A percentile compares a stretch with the other conserved stretches of the same genome.
phyloP scores from a whole-genome alignment of 1,140 invertebrate genomes.

The Antheraea pernyi region DNA sequence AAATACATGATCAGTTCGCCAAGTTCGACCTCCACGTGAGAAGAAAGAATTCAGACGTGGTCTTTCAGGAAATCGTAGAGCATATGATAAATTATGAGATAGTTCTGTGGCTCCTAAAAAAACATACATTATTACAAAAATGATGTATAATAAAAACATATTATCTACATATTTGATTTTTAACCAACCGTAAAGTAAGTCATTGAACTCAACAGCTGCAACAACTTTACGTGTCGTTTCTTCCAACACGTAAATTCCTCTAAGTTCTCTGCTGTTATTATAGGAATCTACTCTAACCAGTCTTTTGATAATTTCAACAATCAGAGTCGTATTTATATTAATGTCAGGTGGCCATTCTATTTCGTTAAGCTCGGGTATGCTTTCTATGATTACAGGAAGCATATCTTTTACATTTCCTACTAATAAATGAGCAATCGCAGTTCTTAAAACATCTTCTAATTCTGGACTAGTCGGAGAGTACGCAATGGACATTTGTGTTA shows the following conservation, averaged over 20 bases:
- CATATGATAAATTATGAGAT: constrained; percentile 74
- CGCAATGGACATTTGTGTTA: constrained; percentile 49
- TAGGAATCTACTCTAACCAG: constrained; percentile 46
- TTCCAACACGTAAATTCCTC: constrained; percentile 51
- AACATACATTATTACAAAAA: neutral
- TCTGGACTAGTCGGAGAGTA: constrained; percentile 61
- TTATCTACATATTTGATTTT: constrained; percentile 16
- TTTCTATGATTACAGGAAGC: constrained; percentile 32
- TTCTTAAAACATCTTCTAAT: constrained; percentile 54
- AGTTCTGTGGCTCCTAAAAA: constrained; percentile 50
- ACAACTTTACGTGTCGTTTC: constrained; percentile 49
- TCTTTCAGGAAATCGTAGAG: constrained; percentile 82
- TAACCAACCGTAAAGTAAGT: constrained; percentile 46
- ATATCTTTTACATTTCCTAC: constrained; percentile 41
- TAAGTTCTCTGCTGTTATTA: constrained; percentile 46
- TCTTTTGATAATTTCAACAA: constrained; percentile 43
- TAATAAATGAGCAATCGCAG: constrained; percentile 45
- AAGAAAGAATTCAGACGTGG: constrained; percentile 74
- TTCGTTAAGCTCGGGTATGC: constrained; percentile 24
- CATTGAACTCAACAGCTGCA: constrained; percentile 63
- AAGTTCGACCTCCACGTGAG: constrained; percentile 63
- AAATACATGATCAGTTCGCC: constrained; percentile 83
- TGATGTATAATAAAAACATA: neutral
- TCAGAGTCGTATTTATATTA: constrained; percentile 34
- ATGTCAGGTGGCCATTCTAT: constrained; percentile 37